These are phyloP conservation scores for Dermochelys coriacea DNA, from an alignment of 2,797 vertebrate species.

Conservation along the genomic window DNA sequence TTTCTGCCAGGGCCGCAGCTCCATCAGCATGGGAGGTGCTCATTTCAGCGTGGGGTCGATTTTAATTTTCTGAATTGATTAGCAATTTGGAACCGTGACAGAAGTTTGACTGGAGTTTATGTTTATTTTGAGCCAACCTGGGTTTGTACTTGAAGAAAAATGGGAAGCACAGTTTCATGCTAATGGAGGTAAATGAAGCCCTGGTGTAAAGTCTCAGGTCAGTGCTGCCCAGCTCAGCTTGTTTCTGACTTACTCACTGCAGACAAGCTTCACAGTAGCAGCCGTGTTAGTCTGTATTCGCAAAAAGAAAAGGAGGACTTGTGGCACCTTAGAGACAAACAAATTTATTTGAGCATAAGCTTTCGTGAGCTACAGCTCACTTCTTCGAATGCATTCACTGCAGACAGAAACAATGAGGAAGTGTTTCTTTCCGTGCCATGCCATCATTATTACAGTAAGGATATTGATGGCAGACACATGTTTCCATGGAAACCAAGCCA, in stretches of 20 bases:
- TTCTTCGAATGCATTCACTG: too few relatives aligned
- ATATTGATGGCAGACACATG: constrained; percentile 54
- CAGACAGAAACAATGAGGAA: constrained; percentile 45
- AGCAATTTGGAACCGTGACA: not conserved
- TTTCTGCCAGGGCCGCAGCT: not conserved
- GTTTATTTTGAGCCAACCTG: not conserved
- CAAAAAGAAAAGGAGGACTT: too few relatives aligned
- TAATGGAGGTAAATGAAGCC: not conserved
- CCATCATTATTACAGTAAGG: constrained; percentile 22
- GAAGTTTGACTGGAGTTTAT: not conserved
- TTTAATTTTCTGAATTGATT: not conserved
- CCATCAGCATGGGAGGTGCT: not conserved
- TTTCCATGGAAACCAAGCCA: constrained; percentile 70
- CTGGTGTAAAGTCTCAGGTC: not conserved
- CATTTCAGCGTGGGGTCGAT: not conserved
- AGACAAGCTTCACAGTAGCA: too few relatives aligned
- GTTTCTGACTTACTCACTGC: not conserved
- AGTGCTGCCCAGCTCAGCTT: not conserved
- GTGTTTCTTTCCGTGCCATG: constrained; percentile 10
- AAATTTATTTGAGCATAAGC: too few relatives aligned
- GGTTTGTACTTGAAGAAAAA: not conserved
- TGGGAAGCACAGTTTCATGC: not conserved
- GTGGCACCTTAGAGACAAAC: too few relatives aligned
- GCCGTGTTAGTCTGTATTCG: too few relatives aligned
- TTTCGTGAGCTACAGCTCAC: too few relatives aligned